Evolutionary conservation across 2,888 invertebrate species (phyloP), one percentile per base, ranked within the genome.

Genomic region (Nebria brevicollis): DNA sequence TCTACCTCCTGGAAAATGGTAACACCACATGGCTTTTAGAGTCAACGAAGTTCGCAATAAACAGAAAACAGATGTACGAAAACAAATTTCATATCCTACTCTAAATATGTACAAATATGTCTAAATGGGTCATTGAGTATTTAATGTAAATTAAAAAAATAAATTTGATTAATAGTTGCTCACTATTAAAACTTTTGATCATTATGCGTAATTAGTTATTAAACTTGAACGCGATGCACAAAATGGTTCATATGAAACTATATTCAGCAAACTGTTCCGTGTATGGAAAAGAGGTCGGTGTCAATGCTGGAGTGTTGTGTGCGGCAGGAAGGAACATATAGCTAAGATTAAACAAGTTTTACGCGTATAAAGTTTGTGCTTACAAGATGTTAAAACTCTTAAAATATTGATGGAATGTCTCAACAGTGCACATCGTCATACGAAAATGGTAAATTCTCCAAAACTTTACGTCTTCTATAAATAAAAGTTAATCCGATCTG

Each of bases 331-430:
- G 54, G 54, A 2, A 54, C 54, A 54, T 8, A 54, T 54, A 5
- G 54, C 54, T 54, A 54, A 79, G 79, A 79, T 79, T 79, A 79
- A 79, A 79, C 66, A 79, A 79, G 79, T 79, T 79, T 79, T 72
- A 42, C 42, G 65, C 79, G 66, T 43, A 74, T 54, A 79, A 79
- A 79, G 73, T 79, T 79, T 54, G 8, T 74, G 79, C 79, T 79
- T 79, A 79, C 79, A 79, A 68, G 79, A 74, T 79, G 79, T 79
- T 79, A 79, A 79, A 79, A 79, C 79, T 79, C 79, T 79, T 79
- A 79, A 79, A 79, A 79, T 75, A 79, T 79, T 79, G 79, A 79
- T 79, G 79, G 79, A 75, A 79, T 79, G 79, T 74, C 79, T 79
- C 13, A 25, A 54, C 54, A 54, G 8, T 70, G 25, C 25, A 66